Base-by-base conservation (phyloP, 2,797 vertebrate species). In the Danio kyathit region DNA sequence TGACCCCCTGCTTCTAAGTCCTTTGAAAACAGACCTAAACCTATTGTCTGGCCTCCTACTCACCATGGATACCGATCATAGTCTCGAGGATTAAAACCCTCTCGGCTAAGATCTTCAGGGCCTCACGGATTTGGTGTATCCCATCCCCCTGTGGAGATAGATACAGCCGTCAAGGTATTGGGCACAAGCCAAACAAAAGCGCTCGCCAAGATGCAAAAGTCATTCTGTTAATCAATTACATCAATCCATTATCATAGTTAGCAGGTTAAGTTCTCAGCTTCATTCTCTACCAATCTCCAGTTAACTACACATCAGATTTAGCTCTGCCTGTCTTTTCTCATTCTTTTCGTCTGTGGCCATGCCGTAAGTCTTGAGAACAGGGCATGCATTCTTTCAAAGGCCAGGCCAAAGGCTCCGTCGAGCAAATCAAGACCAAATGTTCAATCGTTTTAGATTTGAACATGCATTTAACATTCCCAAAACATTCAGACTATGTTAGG, bases 71-170 rank as follows among this genome's bases (percentile, higher is more conserved):
- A 97, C 98, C 98, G 93, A 99, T 99, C 97, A 99, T 98, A 96
- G 97, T 98, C 95, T 99, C 98, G 92, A 99, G 96, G 96, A 99
- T 99, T 96, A 99, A 98, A 96, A 99, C 98, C 96, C 98, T 96
- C 93, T 99, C 98, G 43, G 97, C 97, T 97, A 99, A 97, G 95
- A 99, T 99, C 97, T 99, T 99, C 95, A 99, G 96, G 79, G 97
- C 98, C 94, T 99, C 97, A 86, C 97, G 98, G 94, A 99, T 98
- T 93, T 98, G 98, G 95, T 98, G 97, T 95, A 99, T 97, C 86
- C 97, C 97, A 95, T 99, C 97, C 94, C 97, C 97, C 98, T 99
- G 97, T 86, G 93, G 96, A 94, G 90, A 96, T 95, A 95, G 94
- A 95, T 84, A 93, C 95, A 95, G 95, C 96, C 90, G 94, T 97